These are phyloP conservation scores for Anoplius nigerrimus DNA, from an alignment of 2,888 invertebrate species.

Conservation along the genomic window DNA sequence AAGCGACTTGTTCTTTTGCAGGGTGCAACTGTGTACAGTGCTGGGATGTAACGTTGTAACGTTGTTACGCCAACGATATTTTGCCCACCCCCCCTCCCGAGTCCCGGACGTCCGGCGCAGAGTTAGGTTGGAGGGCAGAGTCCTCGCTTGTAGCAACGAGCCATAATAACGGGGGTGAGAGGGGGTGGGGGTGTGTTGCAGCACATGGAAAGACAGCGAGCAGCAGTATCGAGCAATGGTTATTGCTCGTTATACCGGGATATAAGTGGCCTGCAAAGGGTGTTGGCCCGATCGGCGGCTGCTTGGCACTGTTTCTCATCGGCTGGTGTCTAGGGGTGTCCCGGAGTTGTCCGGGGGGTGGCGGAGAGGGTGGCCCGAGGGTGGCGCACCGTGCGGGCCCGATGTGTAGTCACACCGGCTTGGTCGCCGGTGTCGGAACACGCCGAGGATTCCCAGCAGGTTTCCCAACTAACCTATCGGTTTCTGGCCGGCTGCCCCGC, in stretches of 20 bases:
- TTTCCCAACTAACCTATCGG: constrained; percentile 68
- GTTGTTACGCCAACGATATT: no score
- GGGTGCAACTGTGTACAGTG: no score
- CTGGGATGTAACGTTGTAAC: no score
- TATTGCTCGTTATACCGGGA: constrained; percentile 13
- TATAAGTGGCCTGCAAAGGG: constrained; percentile 8
- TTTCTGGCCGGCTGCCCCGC: constrained; percentile 70
- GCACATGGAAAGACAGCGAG: not conserved
- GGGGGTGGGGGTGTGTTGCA: not conserved
- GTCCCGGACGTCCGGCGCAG: no score
- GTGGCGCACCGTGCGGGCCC: constrained; percentile 11
- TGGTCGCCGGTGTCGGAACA: constrained; percentile 43
- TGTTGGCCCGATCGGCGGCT: constrained; percentile 31
- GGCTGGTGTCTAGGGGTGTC: not conserved
- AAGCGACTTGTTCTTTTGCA: no score
- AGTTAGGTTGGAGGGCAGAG: no score
- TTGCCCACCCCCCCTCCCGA: no score
- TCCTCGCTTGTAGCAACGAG: no score
- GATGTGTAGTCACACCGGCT: constrained; percentile 44
- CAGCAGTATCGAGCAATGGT: constrained; percentile 4
- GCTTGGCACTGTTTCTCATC: constrained; percentile 49
- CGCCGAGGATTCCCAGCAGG: constrained; percentile 54
- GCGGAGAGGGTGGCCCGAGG: not conserved
- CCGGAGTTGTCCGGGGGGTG: no score
- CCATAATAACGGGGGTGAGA: no score